Conservation (phyloP, 2,113 vertebrate genomes). For the Cynoglossus semilaevis region DNA sequence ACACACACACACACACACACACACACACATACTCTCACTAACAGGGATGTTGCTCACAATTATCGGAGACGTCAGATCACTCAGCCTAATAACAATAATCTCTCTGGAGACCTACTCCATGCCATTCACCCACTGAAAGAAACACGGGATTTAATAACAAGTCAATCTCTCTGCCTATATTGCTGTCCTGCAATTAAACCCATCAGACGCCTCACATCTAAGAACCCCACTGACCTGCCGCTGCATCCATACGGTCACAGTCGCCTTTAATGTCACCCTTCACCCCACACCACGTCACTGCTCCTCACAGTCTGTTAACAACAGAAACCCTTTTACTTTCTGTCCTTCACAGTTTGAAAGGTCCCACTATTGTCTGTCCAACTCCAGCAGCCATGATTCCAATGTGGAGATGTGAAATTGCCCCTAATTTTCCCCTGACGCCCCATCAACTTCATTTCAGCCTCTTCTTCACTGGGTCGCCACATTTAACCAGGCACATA, state of each 20-base stretch:
- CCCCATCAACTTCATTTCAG: conserved; percentile 62
- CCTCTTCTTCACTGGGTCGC: conserved; percentile 11
- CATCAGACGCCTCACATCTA: conserved; percentile 64
- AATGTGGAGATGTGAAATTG: conserved; percentile 82
- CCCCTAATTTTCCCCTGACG: conserved; percentile 80
- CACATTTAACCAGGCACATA: conserved; percentile 70
- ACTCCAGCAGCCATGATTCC: conserved; percentile 78
- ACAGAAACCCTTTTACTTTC: conserved; percentile 61
- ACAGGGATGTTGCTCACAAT: conserved; percentile 58
- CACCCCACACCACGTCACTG: conserved; percentile 44
- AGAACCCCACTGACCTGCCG: conserved; percentile 39
- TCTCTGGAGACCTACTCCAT: conserved; percentile 51
- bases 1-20: conserved; percentile 27
- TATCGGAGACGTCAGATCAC: conserved; percentile 63
- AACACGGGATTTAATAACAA: conserved; percentile 64
- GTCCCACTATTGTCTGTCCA: conserved; percentile 73
- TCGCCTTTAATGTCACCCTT: conserved; percentile 50
- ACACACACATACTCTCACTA: conserved; percentile 25
- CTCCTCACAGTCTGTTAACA: conserved; percentile 50
- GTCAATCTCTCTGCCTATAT: conserved; percentile 41
- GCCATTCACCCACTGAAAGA: conserved; percentile 51
- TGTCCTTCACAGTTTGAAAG: conserved; percentile 71
- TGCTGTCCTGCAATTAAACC: conserved; percentile 72
- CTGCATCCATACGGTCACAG: conserved; percentile 51
- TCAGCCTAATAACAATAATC: conserved; percentile 76